Evolutionary conservation across 2,797 vertebrate genomes (phyloP).

Genomic region (Pipistrellus pygmaeus): DNA sequence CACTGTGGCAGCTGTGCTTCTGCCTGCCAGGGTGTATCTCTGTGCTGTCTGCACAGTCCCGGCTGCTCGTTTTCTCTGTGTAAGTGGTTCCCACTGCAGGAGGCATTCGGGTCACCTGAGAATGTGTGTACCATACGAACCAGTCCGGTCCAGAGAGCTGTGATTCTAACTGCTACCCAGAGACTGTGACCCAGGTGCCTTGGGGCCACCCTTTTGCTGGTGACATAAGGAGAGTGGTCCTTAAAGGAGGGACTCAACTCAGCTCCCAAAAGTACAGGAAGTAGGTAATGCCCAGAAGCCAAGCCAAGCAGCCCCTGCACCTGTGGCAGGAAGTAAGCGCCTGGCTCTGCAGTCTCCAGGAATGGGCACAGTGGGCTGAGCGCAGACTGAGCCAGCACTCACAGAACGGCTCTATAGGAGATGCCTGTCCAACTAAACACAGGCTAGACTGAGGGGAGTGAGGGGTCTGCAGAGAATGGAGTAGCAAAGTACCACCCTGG

Average conservation of each 20-base stretch:
- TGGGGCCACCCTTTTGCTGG: neutral
- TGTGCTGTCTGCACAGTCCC: neutral
- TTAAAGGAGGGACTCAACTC: neutral
- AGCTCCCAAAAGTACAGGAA: neutral
- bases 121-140: accelerated
- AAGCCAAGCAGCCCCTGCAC: neutral
- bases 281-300: neutral
- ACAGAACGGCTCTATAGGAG: neutral
- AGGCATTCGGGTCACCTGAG: too few relatives aligned
- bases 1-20: neutral
- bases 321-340: accelerated
- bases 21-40: neutral
- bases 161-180: neutral
- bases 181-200: neutral
- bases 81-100: neutral
- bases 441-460: neutral
- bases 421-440: neutral
- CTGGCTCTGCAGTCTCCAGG: neutral
- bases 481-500: neutral
- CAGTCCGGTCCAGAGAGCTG: neutral
- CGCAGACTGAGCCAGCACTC: neutral
- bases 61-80: neutral
- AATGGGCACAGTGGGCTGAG: neutral
- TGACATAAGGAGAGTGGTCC: neutral
- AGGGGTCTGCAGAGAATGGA: neutral